Evolutionary conservation across 2,888 invertebrate species (phyloP).

Genomic region (Ferrisia virgata): DNA sequence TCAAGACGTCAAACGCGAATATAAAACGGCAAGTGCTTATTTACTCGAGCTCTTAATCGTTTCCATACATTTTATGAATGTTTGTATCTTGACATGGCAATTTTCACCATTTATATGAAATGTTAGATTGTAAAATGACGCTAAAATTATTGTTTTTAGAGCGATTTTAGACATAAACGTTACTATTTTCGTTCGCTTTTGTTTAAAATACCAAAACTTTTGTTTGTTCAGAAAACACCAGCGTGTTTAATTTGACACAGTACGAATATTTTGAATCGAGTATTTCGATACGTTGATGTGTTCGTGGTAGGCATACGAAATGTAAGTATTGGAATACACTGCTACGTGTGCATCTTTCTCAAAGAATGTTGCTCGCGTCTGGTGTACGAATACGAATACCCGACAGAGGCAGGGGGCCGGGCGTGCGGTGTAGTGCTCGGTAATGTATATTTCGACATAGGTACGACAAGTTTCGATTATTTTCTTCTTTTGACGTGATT

Average conservation of each 20-base stretch:
- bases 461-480: too few relatives aligned
- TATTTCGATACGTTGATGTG: not conserved
- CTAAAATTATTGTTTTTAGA: not conserved
- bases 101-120: not conserved
- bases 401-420: too few relatives aligned
- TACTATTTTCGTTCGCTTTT: not conserved
- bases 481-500: too few relatives aligned
- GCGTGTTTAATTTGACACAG: not conserved
- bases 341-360: too few relatives aligned
- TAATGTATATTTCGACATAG: too few relatives aligned
- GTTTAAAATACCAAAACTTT: not conserved
- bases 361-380: not conserved
- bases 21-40: not conserved
- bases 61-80: not conserved
- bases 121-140: not conserved
- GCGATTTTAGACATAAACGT: not conserved
- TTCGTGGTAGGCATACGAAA: slow-evolving; percentile 3
- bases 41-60: slow-evolving; percentile 12
- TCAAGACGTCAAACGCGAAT: not conserved
- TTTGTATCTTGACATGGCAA: not conserved
- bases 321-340: not conserved
- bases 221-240: not conserved
- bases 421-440: too few relatives aligned
- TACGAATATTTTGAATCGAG: not conserved
- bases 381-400: not conserved